phyloP scores from a whole-genome alignment of 2,797 vertebrate genomes.

The Nyctibius grandis region DNA sequence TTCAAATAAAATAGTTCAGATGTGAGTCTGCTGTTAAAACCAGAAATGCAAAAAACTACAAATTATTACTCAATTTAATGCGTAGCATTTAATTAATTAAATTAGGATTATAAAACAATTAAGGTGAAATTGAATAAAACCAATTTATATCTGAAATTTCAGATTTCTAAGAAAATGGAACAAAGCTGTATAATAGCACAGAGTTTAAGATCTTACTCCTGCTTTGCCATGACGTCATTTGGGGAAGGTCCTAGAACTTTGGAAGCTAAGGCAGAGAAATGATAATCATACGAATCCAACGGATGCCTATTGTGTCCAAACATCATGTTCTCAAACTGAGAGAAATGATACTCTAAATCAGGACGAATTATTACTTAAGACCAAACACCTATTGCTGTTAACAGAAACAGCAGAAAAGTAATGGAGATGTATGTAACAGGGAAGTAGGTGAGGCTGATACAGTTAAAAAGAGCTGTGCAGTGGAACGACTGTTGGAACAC shows the following conservation, averaged over 20 bases:
- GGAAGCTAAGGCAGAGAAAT: not conserved
- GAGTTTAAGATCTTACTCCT: not conserved
- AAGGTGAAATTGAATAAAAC: not conserved
- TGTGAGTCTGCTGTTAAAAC: not conserved
- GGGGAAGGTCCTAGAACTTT: not conserved
- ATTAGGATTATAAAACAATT: not conserved
- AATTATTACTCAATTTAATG: not conserved
- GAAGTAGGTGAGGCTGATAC: not conserved
- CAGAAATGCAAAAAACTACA: not conserved
- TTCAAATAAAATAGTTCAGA: not conserved
- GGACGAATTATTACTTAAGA: not conserved
- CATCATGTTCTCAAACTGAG: not conserved
- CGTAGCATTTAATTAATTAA: not conserved
- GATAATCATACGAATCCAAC: not conserved
- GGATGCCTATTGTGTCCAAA: not conserved
- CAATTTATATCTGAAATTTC: not conserved
- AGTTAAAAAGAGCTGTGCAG: not conserved
- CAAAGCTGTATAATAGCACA: not conserved
- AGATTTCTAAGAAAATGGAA: not conserved
- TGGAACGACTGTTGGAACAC: not conserved
- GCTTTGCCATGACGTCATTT: not conserved
- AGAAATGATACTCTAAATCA: not conserved
- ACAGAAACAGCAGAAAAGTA: not conserved
- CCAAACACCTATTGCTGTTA: not conserved
- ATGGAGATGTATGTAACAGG: fast-evolving